Base-by-base conservation (phyloP, 2,888 invertebrate genomes). In the Opisthograptis luteolata region DNA sequence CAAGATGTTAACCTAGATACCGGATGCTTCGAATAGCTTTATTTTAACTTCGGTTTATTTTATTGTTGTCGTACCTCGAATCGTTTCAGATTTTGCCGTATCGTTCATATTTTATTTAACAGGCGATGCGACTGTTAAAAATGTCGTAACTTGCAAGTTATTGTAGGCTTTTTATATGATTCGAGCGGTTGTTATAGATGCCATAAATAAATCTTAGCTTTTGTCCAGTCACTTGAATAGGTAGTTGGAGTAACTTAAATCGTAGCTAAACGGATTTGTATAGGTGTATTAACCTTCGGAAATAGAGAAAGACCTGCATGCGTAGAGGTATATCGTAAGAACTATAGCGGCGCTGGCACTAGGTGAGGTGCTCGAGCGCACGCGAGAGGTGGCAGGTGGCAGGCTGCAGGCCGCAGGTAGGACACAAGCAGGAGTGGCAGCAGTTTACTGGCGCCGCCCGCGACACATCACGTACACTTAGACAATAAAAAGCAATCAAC, bases 1-100 rank as follows among this genome's bases (percentile, higher is more conserved):
- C 28, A 35, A 36, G 34, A 56, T 62, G 43, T 55, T 58, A 43
- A 56, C 56, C 39, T 46, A 55, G 39, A 61, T 49, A 32, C 24
- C 41, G 31, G 34, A 35, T 31, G 24, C 25, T 34, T 36, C 36
- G 24, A 36, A 36, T 25, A 28, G 36, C 51, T 49, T 24, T 32
- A 43, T 37, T 43, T 35, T 31, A 31, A 19, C 15, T 35, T 24
- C 30, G 48, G 25, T 49, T 42, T 43, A 30, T 42, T 49, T 42
- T 43, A 30, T 42, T 32, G 37, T 42, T 15, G 37, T 36, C 20
- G 40, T 48, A 41, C 19, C 15, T 36, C 27, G 28, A 37, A 37
- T 37, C 25, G 42, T 42, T 48, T 42, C 19, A 36, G 42, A 49
- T 49, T 43, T 13, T 35, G 36, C 25, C 37, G 32, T 43, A 27